Evolutionary conservation across 2,888 invertebrate species (phyloP), one percentile per base, ranked within the genome.

Genomic region (Flexamia atlantica): DNA sequence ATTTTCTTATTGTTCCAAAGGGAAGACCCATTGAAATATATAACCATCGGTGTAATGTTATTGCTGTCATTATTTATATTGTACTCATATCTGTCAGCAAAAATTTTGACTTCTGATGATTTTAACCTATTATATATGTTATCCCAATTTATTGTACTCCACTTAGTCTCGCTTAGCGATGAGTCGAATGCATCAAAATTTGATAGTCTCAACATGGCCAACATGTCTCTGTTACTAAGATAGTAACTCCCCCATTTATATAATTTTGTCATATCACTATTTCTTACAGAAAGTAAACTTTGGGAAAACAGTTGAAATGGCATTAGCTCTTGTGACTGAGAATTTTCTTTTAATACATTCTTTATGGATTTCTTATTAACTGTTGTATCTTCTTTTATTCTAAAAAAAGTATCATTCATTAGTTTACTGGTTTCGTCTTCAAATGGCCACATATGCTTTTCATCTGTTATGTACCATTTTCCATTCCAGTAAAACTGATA

Each of bases 341-440:
- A 3, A 3, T 12, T 64, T 64, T 28, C 10, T 10, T 1, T 20
- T 20, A 1, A 3, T 70, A 23, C 10, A n/a, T 32, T 70, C 36
- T 40, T 40, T 28, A 70, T 36, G 1, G 23, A 20, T 70, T 9
- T n/a, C n/a, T 70, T 70, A 70, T 36, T 70, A n/a, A 9, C 40
- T 40, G n/a, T 36, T n/a, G 25, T 70, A 1, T 70, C 20, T 70
- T 40, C 70, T 36, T 17, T 36, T 20, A 40, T 40, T 10, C 20
- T 20, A 23, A 70, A 70, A 70, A 70, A 70, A 9, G 70, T 36
- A 20, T 70, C 40, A 30, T 70, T 70, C 70, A 70, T 70, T n/a
- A 17, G 1, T 40, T 70, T 17, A 36, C 40, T 70, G 4, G 70
- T 70, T 20, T 40, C 40, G 20, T 70, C 40, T 3, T 70, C 70